Evolutionary conservation across 2,113 vertebrate species (phyloP).

Genomic region (Muscicapa adusta): DNA sequence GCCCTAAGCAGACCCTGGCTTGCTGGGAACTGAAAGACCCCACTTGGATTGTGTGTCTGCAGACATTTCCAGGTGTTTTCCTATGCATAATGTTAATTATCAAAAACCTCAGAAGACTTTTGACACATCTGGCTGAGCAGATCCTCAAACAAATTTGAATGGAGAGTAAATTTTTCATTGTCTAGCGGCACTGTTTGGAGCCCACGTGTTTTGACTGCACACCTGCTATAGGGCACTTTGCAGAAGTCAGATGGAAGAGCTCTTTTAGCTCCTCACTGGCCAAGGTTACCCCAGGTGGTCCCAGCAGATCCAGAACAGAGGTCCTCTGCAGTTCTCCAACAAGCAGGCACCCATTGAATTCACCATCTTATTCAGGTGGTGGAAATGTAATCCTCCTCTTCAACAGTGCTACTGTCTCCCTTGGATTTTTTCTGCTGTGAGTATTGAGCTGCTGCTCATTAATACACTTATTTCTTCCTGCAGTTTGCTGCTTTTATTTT

Average conservation of each 20-base stretch:
- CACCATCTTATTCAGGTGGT: not conserved
- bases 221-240: not conserved
- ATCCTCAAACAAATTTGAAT: not conserved
- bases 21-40: accelerated
- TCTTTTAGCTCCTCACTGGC: not conserved
- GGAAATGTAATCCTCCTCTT: not conserved
- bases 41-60: not conserved
- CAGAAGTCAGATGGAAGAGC: not conserved
- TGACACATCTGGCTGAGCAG: not conserved
- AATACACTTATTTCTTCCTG: not conserved
- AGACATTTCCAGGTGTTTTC: not conserved
- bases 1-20: not conserved
- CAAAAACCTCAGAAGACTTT: not conserved
- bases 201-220: not conserved
- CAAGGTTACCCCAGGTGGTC: not conserved
- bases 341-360: not conserved
- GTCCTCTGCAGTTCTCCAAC: not conserved
- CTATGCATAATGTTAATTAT: not conserved
- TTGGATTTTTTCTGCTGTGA: not conserved
- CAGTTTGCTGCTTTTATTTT: not conserved
- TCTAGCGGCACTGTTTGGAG: not conserved
- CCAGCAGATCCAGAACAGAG: not conserved
- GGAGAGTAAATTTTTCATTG: not conserved
- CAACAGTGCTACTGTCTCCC: not conserved
- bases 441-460: not conserved